Evolutionary conservation across 2,888 invertebrate species (phyloP), one percentile per base, ranked within the genome.

Genomic region (Acleris holmiana): DNA sequence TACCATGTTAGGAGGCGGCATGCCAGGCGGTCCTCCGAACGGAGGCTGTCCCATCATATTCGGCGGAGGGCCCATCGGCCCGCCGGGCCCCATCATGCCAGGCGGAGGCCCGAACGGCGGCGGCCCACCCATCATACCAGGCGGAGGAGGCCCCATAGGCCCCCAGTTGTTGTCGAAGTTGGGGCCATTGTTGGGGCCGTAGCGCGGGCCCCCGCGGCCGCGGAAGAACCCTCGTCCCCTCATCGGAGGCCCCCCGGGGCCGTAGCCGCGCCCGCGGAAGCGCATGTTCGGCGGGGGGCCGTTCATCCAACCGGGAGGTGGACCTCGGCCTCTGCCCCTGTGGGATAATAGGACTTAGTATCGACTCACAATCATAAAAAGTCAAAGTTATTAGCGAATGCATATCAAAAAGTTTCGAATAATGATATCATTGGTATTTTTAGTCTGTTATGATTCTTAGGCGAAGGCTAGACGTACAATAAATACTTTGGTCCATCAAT

Each of bases 141-240:
- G 90, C 21, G 94, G 94, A 0, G 93, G 93, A 46, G 93, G 93
- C 0, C 94, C 94, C 87, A 93, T 93, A 23, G 94, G 94, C 15
- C 95, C 95, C 96, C 96, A 96, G 81, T 95, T 96, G 17, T 95
- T 95, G 75, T 91, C 91, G 53, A 83, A 91, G 69, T 85, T 88
- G 0, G 93, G 94, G 5, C 93, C 91, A 73, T 92, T 84, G 69
- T 93, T 89, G 0, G 89, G 91, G 0, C 93, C 93, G 67, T 93
- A 91, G 62, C 89, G 80, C 0, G 91, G 90, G 0, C 86, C 93
- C 0, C 93, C 93, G 1, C 93, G 84, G 19, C 92, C 91, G 1
- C 94, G 85, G 79, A 93, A 91, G 68, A 92, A 93, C 17, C 93
- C 93, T 1, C 93, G 84, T 1, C 93, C 93, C 46, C 94, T 79